These are phyloP conservation scores for Drosophila rhopaloa DNA, from an alignment of 1,140 invertebrate species.

Conservation along the genomic window DNA sequence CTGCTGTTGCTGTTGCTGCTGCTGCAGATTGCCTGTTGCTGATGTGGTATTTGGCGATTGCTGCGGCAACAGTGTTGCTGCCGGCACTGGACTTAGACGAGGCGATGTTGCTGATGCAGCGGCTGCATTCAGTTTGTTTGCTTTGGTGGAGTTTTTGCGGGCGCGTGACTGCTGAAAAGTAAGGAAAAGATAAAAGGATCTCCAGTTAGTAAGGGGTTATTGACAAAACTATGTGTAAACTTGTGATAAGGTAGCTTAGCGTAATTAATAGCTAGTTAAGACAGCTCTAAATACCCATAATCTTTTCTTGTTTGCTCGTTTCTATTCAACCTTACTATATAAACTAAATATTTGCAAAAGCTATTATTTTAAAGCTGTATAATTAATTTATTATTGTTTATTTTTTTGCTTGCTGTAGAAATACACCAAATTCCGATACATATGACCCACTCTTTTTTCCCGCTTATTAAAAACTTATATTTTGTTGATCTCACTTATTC, in stretches of 20 bases:
- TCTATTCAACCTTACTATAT: too few relatives aligned
- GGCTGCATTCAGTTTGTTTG: conserved; percentile 78
- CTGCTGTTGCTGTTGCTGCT: conserved; percentile 58
- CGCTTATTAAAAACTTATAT: background rate
- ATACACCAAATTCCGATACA: background rate
- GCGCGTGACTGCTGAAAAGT: conserved; percentile 70
- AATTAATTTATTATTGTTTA: too few relatives aligned
- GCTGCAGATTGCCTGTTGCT: conserved; percentile 44
- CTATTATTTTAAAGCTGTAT: too few relatives aligned
- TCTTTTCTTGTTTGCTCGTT: background rate
- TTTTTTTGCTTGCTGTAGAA: too few relatives aligned
- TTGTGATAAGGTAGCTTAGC: conserved; percentile 34
- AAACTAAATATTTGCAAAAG: too few relatives aligned
- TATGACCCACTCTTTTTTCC: background rate
- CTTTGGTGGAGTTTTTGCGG: conserved; percentile 81
- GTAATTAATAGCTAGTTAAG: conserved; percentile 26
- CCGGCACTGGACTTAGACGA: conserved; percentile 80
- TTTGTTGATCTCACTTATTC: conserved; percentile 5
- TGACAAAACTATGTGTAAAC: conserved; percentile 24
- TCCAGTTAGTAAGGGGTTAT: conserved; percentile 33
- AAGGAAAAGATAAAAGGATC: conserved; percentile 3
- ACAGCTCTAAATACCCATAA: conserved; percentile 13
- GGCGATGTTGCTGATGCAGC: conserved; percentile 80
- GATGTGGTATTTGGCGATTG: conserved; percentile 82
- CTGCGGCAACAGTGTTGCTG: conserved; percentile 79